A percentile compares a stretch with the other conserved stretches of the same genome.
Conservation (phyloP, 53 echinoderm and acorn worm genomes). For the Apostichopus leukothele region DNA sequence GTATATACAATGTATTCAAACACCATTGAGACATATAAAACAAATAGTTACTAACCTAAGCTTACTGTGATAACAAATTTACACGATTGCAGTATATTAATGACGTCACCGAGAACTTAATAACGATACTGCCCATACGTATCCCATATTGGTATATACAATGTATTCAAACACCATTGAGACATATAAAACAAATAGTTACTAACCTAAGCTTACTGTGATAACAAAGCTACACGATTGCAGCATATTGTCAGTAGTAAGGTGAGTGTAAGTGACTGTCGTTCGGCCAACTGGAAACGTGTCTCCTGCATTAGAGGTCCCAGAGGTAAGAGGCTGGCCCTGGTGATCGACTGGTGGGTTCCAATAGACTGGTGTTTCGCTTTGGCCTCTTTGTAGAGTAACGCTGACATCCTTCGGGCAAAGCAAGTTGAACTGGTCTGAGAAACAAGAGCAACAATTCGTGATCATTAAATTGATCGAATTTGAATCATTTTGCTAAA, state of each 20-base stretch:
- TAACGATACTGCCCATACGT: no score
- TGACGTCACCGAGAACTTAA: no score
- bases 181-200: no score
- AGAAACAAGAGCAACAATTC: not conserved
- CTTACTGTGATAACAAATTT: not conserved
- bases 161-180: no score
- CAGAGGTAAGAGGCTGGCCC: not conserved
- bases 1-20: no score
- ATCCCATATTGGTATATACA: no score
- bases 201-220: not conserved
- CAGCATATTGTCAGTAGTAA: not conserved
- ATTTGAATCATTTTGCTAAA: no score
- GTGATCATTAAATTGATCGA: no score
- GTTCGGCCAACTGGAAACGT: not conserved
- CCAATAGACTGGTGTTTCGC: not conserved
- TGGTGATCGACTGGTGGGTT: not conserved
- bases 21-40: no score
- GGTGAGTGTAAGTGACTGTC: not conserved
- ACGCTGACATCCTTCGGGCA: not conserved
- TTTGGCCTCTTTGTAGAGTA: no score
- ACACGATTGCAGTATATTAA: not conserved
- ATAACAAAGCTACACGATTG: slow-evolving; percentile 3
- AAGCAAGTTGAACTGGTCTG: not conserved
- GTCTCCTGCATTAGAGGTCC: not conserved
- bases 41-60: not conserved